Base-by-base conservation (phyloP, 2,888 invertebrate genomes). In the Phytoseiulus persimilis region DNA sequence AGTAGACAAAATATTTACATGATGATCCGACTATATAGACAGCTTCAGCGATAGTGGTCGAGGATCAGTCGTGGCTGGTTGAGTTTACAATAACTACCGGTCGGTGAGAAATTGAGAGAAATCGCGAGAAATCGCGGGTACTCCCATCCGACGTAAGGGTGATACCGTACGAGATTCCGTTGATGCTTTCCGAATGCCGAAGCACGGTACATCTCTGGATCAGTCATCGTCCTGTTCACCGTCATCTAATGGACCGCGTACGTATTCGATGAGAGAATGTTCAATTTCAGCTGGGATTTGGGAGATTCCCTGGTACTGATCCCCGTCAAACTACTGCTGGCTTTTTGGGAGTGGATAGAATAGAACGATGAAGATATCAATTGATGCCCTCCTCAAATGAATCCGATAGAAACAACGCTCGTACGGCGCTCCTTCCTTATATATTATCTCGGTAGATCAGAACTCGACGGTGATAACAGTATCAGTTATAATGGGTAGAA, bases 1-100 rank as follows among this genome's bases (percentile, higher is more conserved):
- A 87, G 87, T 87, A 87, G 33, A 87, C 87, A 87, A 87, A 39
- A 32, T 87, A 87, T 87, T 87, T 87, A 87, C 87, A 87, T 39
- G 32, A 87, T n/a, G 39, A 87, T 39, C 87, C 45, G 28, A 32
- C 33, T 45, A n/a, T 87, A 87, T 65, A 65, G 65, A 65, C 65
- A 65, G 65, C 65, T 23, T 65, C 65, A 65, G 65, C 65, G 28
- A 65, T 65, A 65, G 65, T 65, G 65, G 65, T 65, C 65, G 65
- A 65, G 65, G 65, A 65, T 65, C 65, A 65, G 65, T 65, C 18
- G 28, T 65, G 65, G 28, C 28, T 65, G 65, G 65, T 65, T 39
- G 11, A 65, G 14, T 65, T 65, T 65, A 65, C 65, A 65, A 28
- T 14, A 65, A 65, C 65, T 65, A 65, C 18, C 14, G 18, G 28